These are phyloP conservation scores for Procambarus clarkii DNA, from an alignment of 1,140 invertebrate species.

Conservation along the genomic window DNA sequence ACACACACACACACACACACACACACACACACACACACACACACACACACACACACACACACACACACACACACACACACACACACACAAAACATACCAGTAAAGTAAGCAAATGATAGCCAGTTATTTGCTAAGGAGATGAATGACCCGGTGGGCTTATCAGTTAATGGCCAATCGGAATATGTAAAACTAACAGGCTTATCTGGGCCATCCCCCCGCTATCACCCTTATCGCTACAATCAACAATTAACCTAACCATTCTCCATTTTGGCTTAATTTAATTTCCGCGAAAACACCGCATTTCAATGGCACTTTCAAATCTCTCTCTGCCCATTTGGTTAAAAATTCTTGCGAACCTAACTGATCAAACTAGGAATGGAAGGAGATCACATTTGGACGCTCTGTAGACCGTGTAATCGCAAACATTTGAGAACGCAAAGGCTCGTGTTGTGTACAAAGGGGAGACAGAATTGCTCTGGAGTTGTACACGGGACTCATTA, in stretches of 20 bases:
- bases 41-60: constrained; percentile 36
- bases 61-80: constrained; percentile 19
- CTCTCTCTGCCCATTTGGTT: no score
- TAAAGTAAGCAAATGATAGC: constrained; percentile 33
- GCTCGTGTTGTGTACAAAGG: background rate
- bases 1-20: background rate
- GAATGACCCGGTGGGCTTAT: constrained; percentile 37
- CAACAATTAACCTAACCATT: constrained; percentile 55
- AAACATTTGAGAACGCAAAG: constrained; percentile 14
- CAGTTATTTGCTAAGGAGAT: constrained; percentile 43
- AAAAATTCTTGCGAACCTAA: no score
- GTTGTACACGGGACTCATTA: constrained; percentile 47
- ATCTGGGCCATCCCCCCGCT: constrained; percentile 15
- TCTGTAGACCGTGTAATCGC: background rate
- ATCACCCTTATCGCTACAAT: constrained; percentile 45
- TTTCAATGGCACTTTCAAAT: no score
- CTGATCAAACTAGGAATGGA: no score
- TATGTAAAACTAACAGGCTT: constrained; percentile 51
- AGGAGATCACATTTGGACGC: no score
- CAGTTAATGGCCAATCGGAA: constrained; percentile 54
- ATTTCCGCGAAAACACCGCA: background rate
- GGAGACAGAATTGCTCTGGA: constrained; percentile 41
- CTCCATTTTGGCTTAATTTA: background rate
- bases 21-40: constrained; percentile 18
- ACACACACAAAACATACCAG: constrained; percentile 2